Evolutionary conservation across 1,140 invertebrate species (phyloP).

Genomic region (Drosophila mojavensis): DNA sequence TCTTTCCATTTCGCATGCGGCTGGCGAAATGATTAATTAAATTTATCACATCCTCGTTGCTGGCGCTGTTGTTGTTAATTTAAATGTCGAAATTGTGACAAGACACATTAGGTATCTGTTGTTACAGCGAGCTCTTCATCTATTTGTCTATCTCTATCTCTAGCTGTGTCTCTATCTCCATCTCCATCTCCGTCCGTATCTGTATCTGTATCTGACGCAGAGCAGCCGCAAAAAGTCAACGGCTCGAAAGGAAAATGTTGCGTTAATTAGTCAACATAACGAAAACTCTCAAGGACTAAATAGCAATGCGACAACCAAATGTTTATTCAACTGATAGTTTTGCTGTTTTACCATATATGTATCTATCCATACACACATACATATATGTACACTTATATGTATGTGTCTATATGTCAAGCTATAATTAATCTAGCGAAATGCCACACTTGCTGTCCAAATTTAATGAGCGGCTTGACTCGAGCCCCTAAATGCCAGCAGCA

Average conservation of each 20-base stretch:
- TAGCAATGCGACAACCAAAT: slow-evolving; percentile 15
- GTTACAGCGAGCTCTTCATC: slow-evolving; percentile 21
- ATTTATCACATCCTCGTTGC: slow-evolving; percentile 74
- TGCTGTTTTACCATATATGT: neutral
- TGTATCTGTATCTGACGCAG: slow-evolving; percentile 39
- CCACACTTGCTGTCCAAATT: slow-evolving; percentile 39
- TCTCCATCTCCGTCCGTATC: neutral
- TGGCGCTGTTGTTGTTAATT: slow-evolving; percentile 67
- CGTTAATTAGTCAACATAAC: slow-evolving; percentile 70
- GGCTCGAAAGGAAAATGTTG: slow-evolving; percentile 43
- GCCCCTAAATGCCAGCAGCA: slow-evolving; percentile 14
- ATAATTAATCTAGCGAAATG: slow-evolving; percentile 48
- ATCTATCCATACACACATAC: neutral
- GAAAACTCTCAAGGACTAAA: slow-evolving; percentile 30
- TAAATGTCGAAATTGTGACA: slow-evolving; percentile 77
- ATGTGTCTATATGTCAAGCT: neutral
- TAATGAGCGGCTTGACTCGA: slow-evolving; percentile 42
- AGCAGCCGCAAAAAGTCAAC: slow-evolving; percentile 14
- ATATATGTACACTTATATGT: slow-evolving; percentile 1
- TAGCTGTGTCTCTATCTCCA: slow-evolving; percentile 21
- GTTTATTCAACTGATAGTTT: slow-evolving; percentile 55
- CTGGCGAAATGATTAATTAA: slow-evolving; percentile 74
- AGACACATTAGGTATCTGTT: slow-evolving; percentile 67
- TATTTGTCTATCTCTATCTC: slow-evolving; percentile 10
- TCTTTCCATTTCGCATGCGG: slow-evolving; percentile 45